These are phyloP conservation scores for Acrobasis suavella DNA, from an alignment of 2,888 invertebrate species.

Conservation along the genomic window DNA sequence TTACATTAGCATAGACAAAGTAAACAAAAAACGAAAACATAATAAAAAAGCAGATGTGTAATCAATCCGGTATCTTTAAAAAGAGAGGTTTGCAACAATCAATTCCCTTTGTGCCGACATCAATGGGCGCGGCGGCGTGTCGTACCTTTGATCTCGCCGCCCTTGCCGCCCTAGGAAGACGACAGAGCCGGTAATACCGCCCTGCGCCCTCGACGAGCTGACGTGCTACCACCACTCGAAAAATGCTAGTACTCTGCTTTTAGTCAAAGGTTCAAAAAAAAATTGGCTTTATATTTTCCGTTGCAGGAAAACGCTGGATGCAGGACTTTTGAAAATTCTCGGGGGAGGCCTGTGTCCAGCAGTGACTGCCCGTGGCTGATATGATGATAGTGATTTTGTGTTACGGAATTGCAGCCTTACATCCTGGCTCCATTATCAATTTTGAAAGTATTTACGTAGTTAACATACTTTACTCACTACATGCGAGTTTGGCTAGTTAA, in stretches of 20 bases:
- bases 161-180: conserved; percentile 80
- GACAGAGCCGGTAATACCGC: conserved; percentile 44
- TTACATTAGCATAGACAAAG: conserved; percentile 31
- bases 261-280: too few species aligned
- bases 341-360: too few species aligned
- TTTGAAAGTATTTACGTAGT: too few species aligned
- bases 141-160: conserved; percentile 81
- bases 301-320: too few species aligned
- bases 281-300: too few species aligned
- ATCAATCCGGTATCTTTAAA: conserved; percentile 65
- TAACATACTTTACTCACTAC: too few species aligned
- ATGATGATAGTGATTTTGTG: too few species aligned
- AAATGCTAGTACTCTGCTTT: background rate
- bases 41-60: conserved; percentile 64
- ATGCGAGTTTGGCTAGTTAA: too few species aligned
- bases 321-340: too few species aligned
- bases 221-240: background rate
- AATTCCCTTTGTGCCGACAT: conserved; percentile 82
- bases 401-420: too few species aligned
- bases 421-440: too few species aligned
- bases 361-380: too few species aligned
- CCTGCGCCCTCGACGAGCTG: background rate
- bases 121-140: conserved; percentile 79
- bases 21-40: conserved; percentile 39
- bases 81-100: conserved; percentile 81